Evolutionary conservation across 2,888 invertebrate genomes (phyloP), one percentile per base, ranked within the genome.

Genomic region (Yponomeuta plumbellus): DNA sequence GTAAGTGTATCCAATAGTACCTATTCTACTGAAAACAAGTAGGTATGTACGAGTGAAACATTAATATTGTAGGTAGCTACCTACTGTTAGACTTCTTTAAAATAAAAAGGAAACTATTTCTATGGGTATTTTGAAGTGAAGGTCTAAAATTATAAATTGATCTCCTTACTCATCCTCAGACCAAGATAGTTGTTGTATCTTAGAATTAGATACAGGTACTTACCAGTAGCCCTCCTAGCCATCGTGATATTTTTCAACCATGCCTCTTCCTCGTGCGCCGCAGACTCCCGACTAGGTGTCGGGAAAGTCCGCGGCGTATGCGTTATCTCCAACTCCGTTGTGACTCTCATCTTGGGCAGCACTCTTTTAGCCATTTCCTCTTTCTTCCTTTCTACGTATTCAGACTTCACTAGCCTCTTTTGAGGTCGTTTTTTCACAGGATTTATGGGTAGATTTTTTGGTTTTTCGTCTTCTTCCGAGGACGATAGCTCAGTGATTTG

Each of bases 161-260:
- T 34, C 34, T 34, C 34, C 5, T 34, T 34, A 34, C 34, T 34
- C 34, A 26, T 26, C 34, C 5, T 34, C 6, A 10, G 8, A 6
- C 8, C 8, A 34, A 34, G 34, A 6, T 34, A 34, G 34, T 5
- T 44, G 44, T 17, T 17, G 44, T 13, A 11, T 17, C 34, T 10
- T 34, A 52, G 13, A 44, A 52, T 17, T 52, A 17, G 21, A 44
- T 10, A 5, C 17, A 40, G 34, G 10, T 11, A 21, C 59, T 59
- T 39, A 90, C 91, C 91, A 66, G 91, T 92, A 1, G 93, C 93
- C 76, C 94, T 88, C 74, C 95, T 89, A 11, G 96, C 95, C 75
- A 94, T 93, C 2, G 94, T 94, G 75, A 97, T 95, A 78, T 97
- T 97, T 71, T 92, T 91, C 69, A 97, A 80, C 96, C 96, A 97